Evolutionary conservation across 2,797 vertebrate genomes (phyloP).

Genomic region (Pseudotriccus pelzelni): DNA sequence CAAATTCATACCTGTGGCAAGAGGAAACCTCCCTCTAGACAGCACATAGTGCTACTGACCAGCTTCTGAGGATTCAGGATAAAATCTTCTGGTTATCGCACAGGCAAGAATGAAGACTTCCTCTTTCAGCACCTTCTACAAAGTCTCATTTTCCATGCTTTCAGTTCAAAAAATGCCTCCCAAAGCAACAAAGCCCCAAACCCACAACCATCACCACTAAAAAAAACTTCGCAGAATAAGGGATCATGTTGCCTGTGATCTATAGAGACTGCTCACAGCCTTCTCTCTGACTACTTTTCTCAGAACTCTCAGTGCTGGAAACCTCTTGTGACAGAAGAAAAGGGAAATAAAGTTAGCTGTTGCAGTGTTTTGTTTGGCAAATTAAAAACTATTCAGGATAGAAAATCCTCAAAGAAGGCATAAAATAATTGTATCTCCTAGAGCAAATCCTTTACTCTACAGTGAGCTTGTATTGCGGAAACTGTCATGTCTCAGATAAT

Average conservation of each 20-base stretch:
- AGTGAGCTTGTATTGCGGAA: background rate
- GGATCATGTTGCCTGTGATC: background rate
- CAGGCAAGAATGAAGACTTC: background rate
- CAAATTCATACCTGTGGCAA: background rate
- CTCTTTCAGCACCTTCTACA: background rate
- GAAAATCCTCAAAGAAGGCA: background rate
- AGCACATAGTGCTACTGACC: background rate
- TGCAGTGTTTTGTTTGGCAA: background rate
- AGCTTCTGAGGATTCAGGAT: background rate
- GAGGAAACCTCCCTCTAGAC: background rate
- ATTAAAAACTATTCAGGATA: background rate
- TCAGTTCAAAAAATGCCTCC: background rate
- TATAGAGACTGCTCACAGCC: background rate
- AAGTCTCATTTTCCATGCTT: background rate
- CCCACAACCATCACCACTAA: background rate
- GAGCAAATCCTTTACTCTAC: background rate
- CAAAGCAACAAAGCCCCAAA: background rate
- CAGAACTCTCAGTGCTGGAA: background rate
- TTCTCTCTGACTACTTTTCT: background rate
- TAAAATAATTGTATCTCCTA: background rate
- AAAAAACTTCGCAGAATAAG: background rate
- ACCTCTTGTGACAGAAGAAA: background rate
- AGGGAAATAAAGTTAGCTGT: background rate
- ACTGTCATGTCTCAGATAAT: background rate
- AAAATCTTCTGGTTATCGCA: background rate